A percentile compares a stretch with the other conserved stretches of the same genome.
phyloP scores from a whole-genome alignment of 1,140 invertebrate genomes.

The Pogonus chalceus region DNA sequence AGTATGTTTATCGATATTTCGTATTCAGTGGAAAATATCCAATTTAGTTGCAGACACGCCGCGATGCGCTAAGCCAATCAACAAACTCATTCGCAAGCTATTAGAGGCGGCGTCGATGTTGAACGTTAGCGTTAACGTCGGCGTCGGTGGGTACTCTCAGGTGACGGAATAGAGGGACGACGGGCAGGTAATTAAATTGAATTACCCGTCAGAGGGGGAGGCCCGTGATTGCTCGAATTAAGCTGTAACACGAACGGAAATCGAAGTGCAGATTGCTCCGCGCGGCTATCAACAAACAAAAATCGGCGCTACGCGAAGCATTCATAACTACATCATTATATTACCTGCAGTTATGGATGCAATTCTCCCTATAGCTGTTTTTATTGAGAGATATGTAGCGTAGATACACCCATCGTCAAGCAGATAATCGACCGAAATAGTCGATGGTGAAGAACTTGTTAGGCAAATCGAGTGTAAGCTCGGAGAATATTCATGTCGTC shows the following conservation, averaged over 20 bases:
- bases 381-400: not conserved
- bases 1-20: conserved; percentile 1
- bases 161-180: not conserved
- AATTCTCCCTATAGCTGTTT: no score
- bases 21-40: conserved; percentile 3
- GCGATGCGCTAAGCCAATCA: conserved; percentile 8
- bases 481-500: not conserved
- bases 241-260: conserved; percentile 22
- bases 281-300: not conserved
- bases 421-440: not conserved
- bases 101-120: not conserved
- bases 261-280: conserved; percentile 23
- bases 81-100: conserved; percentile 10
- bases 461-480: not conserved
- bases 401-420: not conserved
- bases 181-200: conserved; percentile 22
- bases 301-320: not conserved
- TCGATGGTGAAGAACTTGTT: not conserved
- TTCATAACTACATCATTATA: no score
- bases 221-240: conserved; percentile 23
- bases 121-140: not conserved
- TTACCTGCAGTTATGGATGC: no score
- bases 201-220: conserved; percentile 20
- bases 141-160: not conserved
- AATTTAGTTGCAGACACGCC: not conserved